Evolutionary conservation across 2,113 vertebrate species (phyloP).

Genomic region (Neogale vison): DNA sequence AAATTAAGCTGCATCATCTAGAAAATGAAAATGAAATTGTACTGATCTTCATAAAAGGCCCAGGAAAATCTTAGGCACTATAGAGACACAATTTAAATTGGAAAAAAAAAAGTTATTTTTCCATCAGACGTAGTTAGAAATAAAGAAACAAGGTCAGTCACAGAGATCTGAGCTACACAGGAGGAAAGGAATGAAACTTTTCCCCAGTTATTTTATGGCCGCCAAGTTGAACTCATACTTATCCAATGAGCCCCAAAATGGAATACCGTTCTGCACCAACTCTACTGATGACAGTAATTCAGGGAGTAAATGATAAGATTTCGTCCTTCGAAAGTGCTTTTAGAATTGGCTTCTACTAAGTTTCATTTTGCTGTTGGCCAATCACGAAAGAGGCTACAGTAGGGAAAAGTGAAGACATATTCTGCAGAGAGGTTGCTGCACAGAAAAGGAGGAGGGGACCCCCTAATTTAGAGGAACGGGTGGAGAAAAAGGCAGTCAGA

Average conservation of each 20-base stretch:
- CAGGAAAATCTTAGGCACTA: conserved; percentile 36
- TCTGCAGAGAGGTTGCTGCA: conserved; percentile 8
- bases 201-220: conserved; percentile 54
- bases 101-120: conserved; percentile 30
- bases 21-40: conserved; percentile 60
- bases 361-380: conserved; percentile 64
- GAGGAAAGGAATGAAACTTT: conserved; percentile 6
- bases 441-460: conserved; percentile 15
- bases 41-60: conserved; percentile 29
- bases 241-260: conserved; percentile 73
- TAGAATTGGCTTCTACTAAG: conserved; percentile 51
- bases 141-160: conserved; percentile 47
- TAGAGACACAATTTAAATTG: conserved; percentile 21
- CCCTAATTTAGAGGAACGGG: conserved; percentile 57
- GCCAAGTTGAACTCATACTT: conserved; percentile 70
- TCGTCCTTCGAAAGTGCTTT: conserved; percentile 53
- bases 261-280: conserved; percentile 45
- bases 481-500: not conserved
- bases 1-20: conserved; percentile 53
- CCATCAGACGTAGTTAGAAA: conserved; percentile 53
- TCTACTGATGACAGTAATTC: conserved; percentile 67
- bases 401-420: conserved; percentile 32
- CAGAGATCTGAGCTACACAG: conserved; percentile 41
- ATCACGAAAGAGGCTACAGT: conserved; percentile 33
- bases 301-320: conserved; percentile 71